Conservation (phyloP, 2,797 vertebrate genomes). For the Arremon aurantiirostris region DNA sequence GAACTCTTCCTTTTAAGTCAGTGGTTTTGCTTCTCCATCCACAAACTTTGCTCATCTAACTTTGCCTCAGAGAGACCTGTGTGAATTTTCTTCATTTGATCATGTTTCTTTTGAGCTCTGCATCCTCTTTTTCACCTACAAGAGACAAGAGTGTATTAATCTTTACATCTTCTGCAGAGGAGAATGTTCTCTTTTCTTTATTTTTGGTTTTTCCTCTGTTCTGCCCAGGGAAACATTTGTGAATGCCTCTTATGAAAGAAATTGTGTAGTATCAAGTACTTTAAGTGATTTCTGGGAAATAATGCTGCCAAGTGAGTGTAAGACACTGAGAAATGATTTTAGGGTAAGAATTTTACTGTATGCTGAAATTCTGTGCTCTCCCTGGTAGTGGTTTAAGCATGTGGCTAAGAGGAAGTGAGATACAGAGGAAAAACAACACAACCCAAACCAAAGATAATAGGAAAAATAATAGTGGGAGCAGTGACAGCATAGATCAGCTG, state of each 20-base stretch:
- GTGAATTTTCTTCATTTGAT: slow-evolving; percentile 6
- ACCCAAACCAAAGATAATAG: not conserved
- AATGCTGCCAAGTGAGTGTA: not conserved
- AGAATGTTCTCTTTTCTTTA: not conserved
- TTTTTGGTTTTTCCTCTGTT: not conserved
- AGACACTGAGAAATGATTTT: not conserved
- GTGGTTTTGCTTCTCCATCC: not conserved
- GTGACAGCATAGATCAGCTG: not conserved
- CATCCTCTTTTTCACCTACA: not conserved
- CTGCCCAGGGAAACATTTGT: not conserved
- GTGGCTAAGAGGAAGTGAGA: not conserved
- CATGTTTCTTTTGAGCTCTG: not conserved
- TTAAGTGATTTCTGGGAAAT: not conserved
- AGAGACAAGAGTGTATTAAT: not conserved
- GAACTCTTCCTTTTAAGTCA: not conserved
- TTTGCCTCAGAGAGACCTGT: not conserved
- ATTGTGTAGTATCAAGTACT: not conserved
- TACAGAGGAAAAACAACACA: not conserved
- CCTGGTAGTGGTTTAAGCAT: not conserved
- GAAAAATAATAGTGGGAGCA: not conserved
- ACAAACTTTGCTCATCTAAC: not conserved
- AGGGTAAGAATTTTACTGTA: not conserved
- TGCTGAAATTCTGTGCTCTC: not conserved
- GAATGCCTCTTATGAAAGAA: not conserved
- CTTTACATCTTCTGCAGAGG: not conserved